Percentiles rank a stretch among this genome's conserved stretches.
These are phyloP conservation scores for Amblyjoppa proteus DNA, from an alignment of 2,888 invertebrate genomes.

Conservation along the genomic window DNA sequence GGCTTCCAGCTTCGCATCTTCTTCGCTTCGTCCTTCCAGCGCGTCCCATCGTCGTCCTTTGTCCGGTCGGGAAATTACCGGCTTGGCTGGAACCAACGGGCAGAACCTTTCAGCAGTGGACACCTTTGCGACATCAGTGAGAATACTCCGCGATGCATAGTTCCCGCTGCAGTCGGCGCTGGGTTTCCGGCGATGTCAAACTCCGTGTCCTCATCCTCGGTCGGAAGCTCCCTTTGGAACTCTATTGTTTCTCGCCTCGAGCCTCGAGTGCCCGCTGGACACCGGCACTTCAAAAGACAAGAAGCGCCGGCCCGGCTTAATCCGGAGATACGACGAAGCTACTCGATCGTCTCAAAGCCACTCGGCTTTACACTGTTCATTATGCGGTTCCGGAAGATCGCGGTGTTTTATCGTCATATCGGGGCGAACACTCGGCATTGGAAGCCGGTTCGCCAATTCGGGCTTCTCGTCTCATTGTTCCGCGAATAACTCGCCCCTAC, in stretches of 20 bases:
- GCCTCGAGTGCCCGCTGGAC: constrained; percentile 10
- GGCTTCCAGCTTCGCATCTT: constrained; percentile 8
- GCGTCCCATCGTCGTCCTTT: constrained; percentile 6
- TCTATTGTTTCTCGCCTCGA: constrained; percentile 26
- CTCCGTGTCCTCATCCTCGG: constrained; percentile 21
- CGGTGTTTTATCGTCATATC: background rate
- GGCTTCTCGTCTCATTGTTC: background rate
- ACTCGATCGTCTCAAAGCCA: background rate
- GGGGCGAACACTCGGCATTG: background rate
- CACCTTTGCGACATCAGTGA: constrained; percentile 1
- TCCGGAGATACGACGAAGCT: background rate
- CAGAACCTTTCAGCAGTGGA: constrained; percentile 19
- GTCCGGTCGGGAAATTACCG: background rate
- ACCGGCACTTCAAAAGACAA: constrained; percentile 16
- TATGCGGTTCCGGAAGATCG: background rate
- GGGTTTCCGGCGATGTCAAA: constrained; percentile 19
- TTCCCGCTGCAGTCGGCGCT: constrained; percentile 11
- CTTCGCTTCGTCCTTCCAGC: background rate
- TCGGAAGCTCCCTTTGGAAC: constrained; percentile 22
- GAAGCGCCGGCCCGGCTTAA: background rate
- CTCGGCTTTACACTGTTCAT: constrained; percentile 4
- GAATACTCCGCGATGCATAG: constrained; percentile 3
- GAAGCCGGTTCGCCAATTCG: background rate
- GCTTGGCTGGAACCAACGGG: constrained; percentile 35
- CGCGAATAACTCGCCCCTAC: background rate